Conservation (phyloP, 2,797 vertebrate genomes). For the Buphagus erythrorhynchus region DNA sequence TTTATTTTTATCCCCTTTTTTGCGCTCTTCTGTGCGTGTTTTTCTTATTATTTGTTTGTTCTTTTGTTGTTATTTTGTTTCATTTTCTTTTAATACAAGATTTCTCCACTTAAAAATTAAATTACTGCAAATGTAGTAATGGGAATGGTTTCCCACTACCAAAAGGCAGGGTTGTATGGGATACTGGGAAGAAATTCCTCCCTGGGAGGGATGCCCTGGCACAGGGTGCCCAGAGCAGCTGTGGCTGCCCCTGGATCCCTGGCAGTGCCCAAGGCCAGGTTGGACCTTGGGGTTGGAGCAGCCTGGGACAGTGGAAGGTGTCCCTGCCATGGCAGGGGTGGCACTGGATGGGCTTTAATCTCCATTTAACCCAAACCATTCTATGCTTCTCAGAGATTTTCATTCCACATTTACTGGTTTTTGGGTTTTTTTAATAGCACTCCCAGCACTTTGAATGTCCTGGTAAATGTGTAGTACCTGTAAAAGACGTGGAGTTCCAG, state of each 20-base stretch:
- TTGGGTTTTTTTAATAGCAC: neutral
- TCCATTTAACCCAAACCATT: neutral
- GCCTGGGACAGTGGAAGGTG: fast-evolving
- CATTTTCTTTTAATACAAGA: fast-evolving
- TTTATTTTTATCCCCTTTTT: fast-evolving
- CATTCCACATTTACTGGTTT: neutral
- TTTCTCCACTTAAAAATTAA: neutral
- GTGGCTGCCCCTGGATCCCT: neutral
- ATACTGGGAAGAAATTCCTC: fast-evolving
- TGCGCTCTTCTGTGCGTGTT: fast-evolving
- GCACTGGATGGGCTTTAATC: fast-evolving
- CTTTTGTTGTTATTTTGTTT: fast-evolving
- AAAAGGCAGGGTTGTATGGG: neutral
- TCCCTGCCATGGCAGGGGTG: neutral
- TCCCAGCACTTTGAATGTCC: neutral
- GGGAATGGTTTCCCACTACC: neutral
- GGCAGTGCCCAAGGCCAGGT: fast-evolving
- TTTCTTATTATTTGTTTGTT: fast-evolving
- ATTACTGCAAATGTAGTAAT: fast-evolving
- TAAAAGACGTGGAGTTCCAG: neutral
- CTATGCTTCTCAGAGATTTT: neutral
- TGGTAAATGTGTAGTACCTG: fast-evolving
- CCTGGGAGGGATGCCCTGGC: neutral
- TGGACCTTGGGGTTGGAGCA: fast-evolving
- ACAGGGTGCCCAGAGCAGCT: neutral